Percentiles rank a stretch among this genome's conserved stretches.
phyloP scores from a whole-genome alignment of 2,797 vertebrate genomes.

The Pristis pectinata region DNA sequence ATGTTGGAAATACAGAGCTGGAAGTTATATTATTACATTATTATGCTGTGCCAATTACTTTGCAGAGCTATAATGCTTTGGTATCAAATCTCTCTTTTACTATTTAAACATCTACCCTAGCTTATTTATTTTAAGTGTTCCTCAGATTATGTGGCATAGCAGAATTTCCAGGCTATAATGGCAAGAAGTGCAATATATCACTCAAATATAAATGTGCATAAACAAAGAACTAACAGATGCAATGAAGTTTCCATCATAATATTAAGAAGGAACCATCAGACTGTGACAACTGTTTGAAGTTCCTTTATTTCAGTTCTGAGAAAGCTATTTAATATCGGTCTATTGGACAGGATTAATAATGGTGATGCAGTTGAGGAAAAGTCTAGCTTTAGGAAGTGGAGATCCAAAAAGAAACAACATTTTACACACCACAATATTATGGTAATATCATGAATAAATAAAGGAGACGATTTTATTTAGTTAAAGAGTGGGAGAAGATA shows the following conservation, averaged over 20 bases:
- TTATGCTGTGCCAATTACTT: background rate
- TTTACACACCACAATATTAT: background rate
- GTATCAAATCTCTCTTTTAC: background rate
- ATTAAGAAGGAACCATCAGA: background rate
- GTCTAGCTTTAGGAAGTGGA: background rate
- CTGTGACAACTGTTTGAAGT: background rate
- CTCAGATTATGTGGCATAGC: background rate
- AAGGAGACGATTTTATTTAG: background rate
- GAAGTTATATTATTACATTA: background rate
- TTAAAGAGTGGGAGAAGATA: background rate
- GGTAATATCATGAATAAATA: background rate
- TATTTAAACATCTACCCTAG: background rate
- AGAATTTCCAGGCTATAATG: background rate
- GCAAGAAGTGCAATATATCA: background rate
- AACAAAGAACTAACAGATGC: background rate
- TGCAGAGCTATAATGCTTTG: background rate
- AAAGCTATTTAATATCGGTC: background rate
- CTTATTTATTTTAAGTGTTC: background rate
- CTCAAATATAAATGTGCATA: background rate
- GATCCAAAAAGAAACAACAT: background rate
- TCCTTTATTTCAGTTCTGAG: background rate
- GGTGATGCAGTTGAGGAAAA: background rate
- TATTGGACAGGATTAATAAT: background rate
- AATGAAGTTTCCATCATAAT: background rate
- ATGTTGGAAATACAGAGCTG: background rate